Percentiles rank a stretch among this genome's conserved stretches.
phyloP scores from a whole-genome alignment of 1,140 invertebrate genomes.

The Drepana arcuata region DNA sequence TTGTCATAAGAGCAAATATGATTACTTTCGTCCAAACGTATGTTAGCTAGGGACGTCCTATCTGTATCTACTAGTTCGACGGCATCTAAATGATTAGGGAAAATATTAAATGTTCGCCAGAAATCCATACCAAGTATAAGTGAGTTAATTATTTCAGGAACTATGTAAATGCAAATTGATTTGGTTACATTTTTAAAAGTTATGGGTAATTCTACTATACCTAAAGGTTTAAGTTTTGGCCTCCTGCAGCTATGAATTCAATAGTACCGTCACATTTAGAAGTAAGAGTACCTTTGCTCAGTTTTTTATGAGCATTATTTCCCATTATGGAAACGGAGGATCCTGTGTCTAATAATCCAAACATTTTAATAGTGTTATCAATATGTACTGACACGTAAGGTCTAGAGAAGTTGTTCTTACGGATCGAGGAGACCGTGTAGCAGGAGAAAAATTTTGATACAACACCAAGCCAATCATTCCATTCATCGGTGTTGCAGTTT shows the following conservation, averaged over 20 bases:
- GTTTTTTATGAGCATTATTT: conserved; percentile 7
- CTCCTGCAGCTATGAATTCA: conserved; percentile 12
- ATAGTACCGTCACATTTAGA: neutral
- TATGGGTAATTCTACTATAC: conserved; percentile 11
- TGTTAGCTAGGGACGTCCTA: no score
- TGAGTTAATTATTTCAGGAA: conserved; percentile 8
- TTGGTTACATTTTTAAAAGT: conserved; percentile 21
- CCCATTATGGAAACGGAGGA: conserved; percentile 13
- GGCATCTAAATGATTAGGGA: conserved; percentile 7
- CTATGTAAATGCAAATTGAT: conserved; percentile 11
- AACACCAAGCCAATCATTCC: conserved; percentile 6
- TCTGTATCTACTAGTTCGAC: neutral
- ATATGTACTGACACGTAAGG: conserved; percentile 6
- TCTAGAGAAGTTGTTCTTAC: conserved; percentile 3
- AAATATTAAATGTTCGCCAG: conserved; percentile 11
- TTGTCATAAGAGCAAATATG: no score
- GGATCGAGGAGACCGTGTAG: conserved; percentile 2
- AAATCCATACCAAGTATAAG: conserved; percentile 19
- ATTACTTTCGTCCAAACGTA: no score
- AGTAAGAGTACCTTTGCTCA: neutral
- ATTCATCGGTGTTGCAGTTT: neutral
- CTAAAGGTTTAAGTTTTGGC: conserved; percentile 12
- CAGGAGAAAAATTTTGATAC: neutral
- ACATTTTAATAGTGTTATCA: neutral
- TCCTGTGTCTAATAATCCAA: conserved; percentile 13